Evolutionary conservation across 2,113 vertebrate genomes (phyloP).

Genomic region (Sapayoa aenigma): DNA sequence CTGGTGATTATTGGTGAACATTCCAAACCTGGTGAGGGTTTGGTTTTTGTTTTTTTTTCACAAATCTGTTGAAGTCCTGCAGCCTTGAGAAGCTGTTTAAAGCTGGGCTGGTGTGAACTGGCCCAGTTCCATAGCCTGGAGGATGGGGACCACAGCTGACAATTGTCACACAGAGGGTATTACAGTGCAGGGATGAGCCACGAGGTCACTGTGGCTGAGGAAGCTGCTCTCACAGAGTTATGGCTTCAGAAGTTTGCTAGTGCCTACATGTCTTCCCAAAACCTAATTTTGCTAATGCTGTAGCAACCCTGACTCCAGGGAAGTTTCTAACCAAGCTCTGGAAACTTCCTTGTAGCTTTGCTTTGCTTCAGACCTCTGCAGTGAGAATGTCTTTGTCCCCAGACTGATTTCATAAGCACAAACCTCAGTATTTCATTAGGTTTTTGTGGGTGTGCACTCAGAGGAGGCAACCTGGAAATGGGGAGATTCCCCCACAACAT

Average conservation of each 20-base stretch:
- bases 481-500: not conserved
- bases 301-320: conserved; percentile 31
- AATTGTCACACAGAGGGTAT: not conserved
- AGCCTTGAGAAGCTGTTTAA: not conserved
- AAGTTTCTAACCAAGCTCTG: not conserved
- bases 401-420: not conserved
- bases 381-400: not conserved
- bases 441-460: not conserved
- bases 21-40: not conserved
- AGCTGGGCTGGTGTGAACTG: not conserved
- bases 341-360: not conserved
- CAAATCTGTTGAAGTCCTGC: not conserved
- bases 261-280: not conserved
- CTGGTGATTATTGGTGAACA: not conserved
- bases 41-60: not conserved
- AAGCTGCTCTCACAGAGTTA: not conserved
- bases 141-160: conserved; percentile 12
- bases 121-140: not conserved
- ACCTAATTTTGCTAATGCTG: not conserved
- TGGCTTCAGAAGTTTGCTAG: not conserved
- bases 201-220: not conserved
- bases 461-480: not conserved
- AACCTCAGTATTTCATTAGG: not conserved
- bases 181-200: not conserved
- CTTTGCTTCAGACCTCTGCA: not conserved